Conservation (phyloP, 2,113 vertebrate species). For the Pavo muticus region DNA sequence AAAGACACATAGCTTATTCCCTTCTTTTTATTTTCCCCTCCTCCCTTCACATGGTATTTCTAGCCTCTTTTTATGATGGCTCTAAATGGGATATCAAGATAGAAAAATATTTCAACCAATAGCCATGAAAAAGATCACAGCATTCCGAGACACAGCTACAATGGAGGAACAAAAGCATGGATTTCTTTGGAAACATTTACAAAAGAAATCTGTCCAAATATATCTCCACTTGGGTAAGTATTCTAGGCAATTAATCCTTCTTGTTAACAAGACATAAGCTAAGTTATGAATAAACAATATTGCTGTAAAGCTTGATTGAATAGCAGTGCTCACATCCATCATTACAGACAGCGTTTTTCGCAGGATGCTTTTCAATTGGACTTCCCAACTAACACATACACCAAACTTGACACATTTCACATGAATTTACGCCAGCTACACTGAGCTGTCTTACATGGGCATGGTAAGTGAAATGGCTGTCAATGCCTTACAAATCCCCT, state of each 20-base stretch:
- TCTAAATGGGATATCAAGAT: not conserved
- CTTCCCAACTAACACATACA: not conserved
- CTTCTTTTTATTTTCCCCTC: not conserved
- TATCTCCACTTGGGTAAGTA: not conserved
- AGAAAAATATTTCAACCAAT: conserved; percentile 1
- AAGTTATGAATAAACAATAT: not conserved
- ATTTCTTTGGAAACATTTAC: not conserved
- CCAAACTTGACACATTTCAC: not conserved
- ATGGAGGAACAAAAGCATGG: not conserved
- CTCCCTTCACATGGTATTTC: not conserved
- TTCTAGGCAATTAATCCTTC: not conserved
- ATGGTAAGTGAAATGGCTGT: not conserved
- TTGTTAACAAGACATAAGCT: not conserved
- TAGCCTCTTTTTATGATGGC: conserved; percentile 13
- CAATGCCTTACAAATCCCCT: not conserved
- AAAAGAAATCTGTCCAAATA: not conserved
- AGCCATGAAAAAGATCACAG: not conserved
- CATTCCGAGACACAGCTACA: not conserved
- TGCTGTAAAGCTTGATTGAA: not conserved
- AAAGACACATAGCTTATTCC: not conserved
- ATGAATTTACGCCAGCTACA: not conserved
- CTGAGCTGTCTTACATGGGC: not conserved
- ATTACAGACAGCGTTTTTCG: not conserved
- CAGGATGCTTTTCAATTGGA: not conserved
- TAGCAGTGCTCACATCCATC: not conserved